These are phyloP conservation scores for Dendrolimus pini DNA, from an alignment of 2,888 invertebrate species.

Conservation along the genomic window DNA sequence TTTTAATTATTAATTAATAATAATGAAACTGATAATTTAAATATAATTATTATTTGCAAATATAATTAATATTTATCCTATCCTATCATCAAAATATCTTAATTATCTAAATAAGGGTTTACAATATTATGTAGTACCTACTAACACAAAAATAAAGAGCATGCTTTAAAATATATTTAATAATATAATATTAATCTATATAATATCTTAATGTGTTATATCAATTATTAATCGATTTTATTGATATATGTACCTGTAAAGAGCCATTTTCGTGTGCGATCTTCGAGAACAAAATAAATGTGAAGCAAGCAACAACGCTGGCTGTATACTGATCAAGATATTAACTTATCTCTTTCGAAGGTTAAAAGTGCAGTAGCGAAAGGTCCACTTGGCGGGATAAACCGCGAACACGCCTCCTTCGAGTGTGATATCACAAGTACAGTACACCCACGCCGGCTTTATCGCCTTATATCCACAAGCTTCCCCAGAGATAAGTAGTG, in stretches of 20 bases:
- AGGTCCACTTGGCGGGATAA: conserved; percentile 31
- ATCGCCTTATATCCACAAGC: conserved; percentile 69
- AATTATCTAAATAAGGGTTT: too few species aligned
- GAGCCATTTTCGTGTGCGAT: conserved; percentile 49
- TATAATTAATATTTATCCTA: too few species aligned
- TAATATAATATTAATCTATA: too few species aligned
- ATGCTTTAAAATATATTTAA: conserved; percentile 4
- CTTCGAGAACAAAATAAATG: conserved; percentile 33
- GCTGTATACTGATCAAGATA: conserved; percentile 22
- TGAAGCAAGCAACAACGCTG: conserved; percentile 23
- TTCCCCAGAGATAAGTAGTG: conserved; percentile 47
- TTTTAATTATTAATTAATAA: too few species aligned
- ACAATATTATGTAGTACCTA: not conserved
- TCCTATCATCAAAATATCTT: too few species aligned
- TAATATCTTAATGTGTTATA: too few species aligned
- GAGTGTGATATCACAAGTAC: conserved; percentile 61
- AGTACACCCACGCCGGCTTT: conserved; percentile 46
- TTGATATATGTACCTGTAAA: conserved; percentile 50
- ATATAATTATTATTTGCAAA: too few species aligned
- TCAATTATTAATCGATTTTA: too few species aligned
- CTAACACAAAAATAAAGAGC: not conserved
- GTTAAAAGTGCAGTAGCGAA: conserved; percentile 37
- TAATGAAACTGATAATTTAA: too few species aligned
- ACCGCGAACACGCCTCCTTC: conserved; percentile 61
- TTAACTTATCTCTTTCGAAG: conserved; percentile 34